Percentiles rank a stretch among this genome's conserved stretches.
These are phyloP conservation scores for Hoplodrina ambigua DNA, from an alignment of 2,888 invertebrate species.

Conservation along the genomic window DNA sequence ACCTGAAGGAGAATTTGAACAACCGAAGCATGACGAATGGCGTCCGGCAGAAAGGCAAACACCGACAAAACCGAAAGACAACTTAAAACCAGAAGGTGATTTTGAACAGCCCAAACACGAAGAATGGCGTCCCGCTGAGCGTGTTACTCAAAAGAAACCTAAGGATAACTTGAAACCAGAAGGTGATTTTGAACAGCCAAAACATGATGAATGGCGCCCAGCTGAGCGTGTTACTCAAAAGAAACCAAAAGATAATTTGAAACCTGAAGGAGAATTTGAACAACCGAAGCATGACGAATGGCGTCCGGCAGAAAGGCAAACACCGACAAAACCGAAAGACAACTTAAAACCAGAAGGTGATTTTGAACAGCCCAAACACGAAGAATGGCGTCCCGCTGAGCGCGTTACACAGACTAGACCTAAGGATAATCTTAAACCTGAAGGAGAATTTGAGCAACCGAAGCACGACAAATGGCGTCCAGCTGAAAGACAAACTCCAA, in stretches of 20 bases:
- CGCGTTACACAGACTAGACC: slow-evolving; percentile 78
- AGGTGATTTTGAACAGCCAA: slow-evolving; percentile 87
- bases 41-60: slow-evolving; percentile 47
- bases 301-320: slow-evolving; percentile 83
- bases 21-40: slow-evolving; percentile 69
- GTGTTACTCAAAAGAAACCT: slow-evolving; percentile 77
- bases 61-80: slow-evolving; percentile 45
- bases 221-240: slow-evolving; percentile 63
- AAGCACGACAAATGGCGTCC: slow-evolving; percentile 59
- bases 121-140: slow-evolving; percentile 78
- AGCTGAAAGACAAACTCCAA: slow-evolving; percentile 67
- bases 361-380: slow-evolving; percentile 83
- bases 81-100: slow-evolving; percentile 81
- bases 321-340: neutral
- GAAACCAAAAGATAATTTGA: slow-evolving; percentile 86
- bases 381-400: slow-evolving; percentile 81
- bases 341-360: slow-evolving; percentile 88
- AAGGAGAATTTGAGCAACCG: too few species aligned
- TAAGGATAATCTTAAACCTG: slow-evolving; percentile 68
- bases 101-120: slow-evolving; percentile 79
- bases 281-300: slow-evolving; percentile 83
- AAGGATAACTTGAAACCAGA: slow-evolving; percentile 88
- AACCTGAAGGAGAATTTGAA: slow-evolving; percentile 90
- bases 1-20: slow-evolving; percentile 89
- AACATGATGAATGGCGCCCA: slow-evolving; percentile 81